Conservation (phyloP, 2,888 invertebrate species). For the Cerceris ruficornis region DNA sequence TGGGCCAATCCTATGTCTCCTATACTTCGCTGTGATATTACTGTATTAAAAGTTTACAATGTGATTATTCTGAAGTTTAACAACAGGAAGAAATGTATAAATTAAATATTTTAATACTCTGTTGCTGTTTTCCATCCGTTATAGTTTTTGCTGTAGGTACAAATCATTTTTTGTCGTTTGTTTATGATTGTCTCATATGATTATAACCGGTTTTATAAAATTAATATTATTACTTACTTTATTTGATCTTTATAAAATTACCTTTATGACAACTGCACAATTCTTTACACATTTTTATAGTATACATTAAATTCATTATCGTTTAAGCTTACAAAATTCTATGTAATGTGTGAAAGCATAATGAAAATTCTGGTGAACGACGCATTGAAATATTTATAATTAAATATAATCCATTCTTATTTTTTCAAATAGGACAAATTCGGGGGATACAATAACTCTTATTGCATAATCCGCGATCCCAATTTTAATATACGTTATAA, state of each 20-base stretch:
- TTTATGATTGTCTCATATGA: too few species aligned
- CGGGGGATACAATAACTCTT: slow-evolving; percentile 1
- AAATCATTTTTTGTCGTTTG: neutral
- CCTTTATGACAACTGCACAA: neutral
- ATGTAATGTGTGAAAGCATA: too few species aligned
- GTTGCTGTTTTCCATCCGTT: slow-evolving; percentile 37
- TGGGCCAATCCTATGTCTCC: too few species aligned
- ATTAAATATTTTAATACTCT: slow-evolving; percentile 40
- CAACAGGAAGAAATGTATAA: slow-evolving; percentile 52
- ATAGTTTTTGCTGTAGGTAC: slow-evolving; percentile 52
- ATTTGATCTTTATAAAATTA: neutral
- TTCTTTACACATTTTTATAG: too few species aligned
- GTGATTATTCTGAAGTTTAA: slow-evolving; percentile 33
- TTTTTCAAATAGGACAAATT: slow-evolving; percentile 22
- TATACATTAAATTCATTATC: too few species aligned
- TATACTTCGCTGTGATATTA: slow-evolving; percentile 34
- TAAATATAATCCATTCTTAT: slow-evolving; percentile 1
- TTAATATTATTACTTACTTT: neutral
- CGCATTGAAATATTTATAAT: neutral
- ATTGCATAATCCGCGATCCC: slow-evolving; percentile 48
- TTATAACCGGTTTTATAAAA: too few species aligned
- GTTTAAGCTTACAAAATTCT: too few species aligned
- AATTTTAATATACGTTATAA: slow-evolving; percentile 44
- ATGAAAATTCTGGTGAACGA: too few species aligned
- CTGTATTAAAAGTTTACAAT: slow-evolving; percentile 44